Percentiles rank a stretch among this genome's conserved stretches.
Conservation (phyloP, 2,888 invertebrate species). For the Andrena marginata region DNA sequence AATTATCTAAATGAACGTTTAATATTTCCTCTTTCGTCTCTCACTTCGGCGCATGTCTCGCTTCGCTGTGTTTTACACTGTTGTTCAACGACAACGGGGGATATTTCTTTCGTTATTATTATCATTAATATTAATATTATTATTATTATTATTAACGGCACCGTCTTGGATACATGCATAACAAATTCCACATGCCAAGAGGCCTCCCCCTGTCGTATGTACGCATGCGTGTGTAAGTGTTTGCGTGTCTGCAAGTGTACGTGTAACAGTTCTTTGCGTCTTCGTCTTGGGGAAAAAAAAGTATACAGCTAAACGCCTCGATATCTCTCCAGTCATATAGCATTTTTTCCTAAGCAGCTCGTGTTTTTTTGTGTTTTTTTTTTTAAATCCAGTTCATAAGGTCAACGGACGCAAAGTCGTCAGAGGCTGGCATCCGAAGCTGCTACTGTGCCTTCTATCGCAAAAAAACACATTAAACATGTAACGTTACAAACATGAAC, state of each 20-base stretch:
- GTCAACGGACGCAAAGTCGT: constrained; percentile 83
- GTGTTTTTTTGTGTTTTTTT: constrained; percentile 38
- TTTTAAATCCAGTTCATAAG: constrained; percentile 74
- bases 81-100: constrained; percentile 78
- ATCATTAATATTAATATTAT: constrained; percentile 53
- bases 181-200: constrained; percentile 85
- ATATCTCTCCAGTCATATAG: constrained; percentile 63
- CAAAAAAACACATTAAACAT: constrained; percentile 58
- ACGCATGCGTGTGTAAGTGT: constrained; percentile 46
- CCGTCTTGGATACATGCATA: constrained; percentile 85
- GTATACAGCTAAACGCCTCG: constrained; percentile 71
- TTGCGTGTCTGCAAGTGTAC: constrained; percentile 61
- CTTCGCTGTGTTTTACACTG: constrained; percentile 27
- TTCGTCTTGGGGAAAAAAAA: constrained; percentile 70
- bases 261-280: constrained; percentile 54
- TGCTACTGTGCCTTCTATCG: constrained; percentile 83
- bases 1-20: constrained; percentile 82
- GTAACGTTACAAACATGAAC: constrained; percentile 33
- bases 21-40: constrained; percentile 64
- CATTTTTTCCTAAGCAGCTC: constrained; percentile 57
- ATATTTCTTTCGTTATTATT: constrained; percentile 61
- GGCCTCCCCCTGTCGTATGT: constrained; percentile 74
- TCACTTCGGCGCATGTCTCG: constrained; percentile 39
- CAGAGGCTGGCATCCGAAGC: constrained; percentile 81
- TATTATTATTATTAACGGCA: constrained; percentile 72